Percentiles rank a stretch among this genome's conserved stretches.
phyloP scores from a whole-genome alignment of 1,140 invertebrate genomes.

The Dolichoris vasculosae region DNA sequence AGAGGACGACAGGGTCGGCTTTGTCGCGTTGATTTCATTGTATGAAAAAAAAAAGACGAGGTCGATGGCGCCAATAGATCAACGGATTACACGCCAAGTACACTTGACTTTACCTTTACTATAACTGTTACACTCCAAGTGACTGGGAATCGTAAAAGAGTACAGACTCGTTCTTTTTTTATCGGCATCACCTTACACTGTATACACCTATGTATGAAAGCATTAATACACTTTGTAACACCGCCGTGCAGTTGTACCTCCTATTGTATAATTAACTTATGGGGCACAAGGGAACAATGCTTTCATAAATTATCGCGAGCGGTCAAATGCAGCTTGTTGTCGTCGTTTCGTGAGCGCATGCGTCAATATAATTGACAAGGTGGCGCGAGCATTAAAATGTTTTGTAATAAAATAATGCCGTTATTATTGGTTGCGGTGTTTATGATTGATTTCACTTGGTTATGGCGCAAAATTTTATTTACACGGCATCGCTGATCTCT shows the following conservation, averaged over 20 bases:
- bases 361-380: conserved; percentile 47
- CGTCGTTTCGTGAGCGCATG: neutral
- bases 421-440: neutral
- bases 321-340: conserved; percentile 26
- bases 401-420: conserved; percentile 49
- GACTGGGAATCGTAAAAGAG: conserved; percentile 30
- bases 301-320: conserved; percentile 48
- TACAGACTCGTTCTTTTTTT: conserved; percentile 3
- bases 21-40: conserved; percentile 20
- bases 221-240: conserved; percentile 44
- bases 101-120: conserved; percentile 36
- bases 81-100: conserved; percentile 21
- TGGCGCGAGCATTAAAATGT: conserved; percentile 46
- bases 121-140: neutral
- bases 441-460: conserved; percentile 43
- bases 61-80: conserved; percentile 18
- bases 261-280: conserved; percentile 46
- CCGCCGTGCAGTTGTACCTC: conserved; percentile 19
- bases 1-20: conserved; percentile 20
- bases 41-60: conserved; percentile 7
- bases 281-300: conserved; percentile 44
- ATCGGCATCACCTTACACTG: conserved; percentile 15
- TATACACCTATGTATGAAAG: neutral
- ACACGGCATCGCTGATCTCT: neutral
- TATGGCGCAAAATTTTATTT: neutral